phyloP scores from a whole-genome alignment of 2,888 invertebrate species.

The Oxytorus armatus region DNA sequence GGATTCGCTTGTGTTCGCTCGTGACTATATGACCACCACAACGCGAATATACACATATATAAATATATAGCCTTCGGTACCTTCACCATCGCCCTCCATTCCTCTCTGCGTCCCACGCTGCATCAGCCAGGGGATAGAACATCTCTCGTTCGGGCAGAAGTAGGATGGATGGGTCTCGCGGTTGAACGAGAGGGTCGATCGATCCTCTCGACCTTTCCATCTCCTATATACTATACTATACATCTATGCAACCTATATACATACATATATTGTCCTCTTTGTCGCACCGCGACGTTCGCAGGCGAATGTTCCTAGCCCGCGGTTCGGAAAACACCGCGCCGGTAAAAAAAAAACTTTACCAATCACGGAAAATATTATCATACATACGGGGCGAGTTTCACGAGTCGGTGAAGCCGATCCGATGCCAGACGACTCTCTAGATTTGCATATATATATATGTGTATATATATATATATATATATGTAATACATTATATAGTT shows the following conservation, averaged over 20 bases:
- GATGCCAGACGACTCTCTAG: conserved; percentile 47
- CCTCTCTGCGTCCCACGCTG: conserved; percentile 12
- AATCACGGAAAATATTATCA: conserved; percentile 67
- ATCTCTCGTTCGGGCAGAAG: conserved; percentile 64
- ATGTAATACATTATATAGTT: too few species aligned
- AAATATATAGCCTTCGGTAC: too few species aligned
- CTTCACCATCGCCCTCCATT: conserved; percentile 1
- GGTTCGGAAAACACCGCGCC: conserved; percentile 16
- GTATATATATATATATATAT: conserved; percentile 1
- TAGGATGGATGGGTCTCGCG: conserved; percentile 66
- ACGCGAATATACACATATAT: too few species aligned
- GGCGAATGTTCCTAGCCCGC: conserved; percentile 17
- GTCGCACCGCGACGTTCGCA: conserved; percentile 49
- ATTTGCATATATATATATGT: conserved; percentile 16
- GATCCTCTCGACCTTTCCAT: conserved; percentile 64
- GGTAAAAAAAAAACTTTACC: conserved; percentile 64
- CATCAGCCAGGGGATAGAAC: conserved; percentile 35
- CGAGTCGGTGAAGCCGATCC: conserved; percentile 60
- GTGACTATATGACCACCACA: too few species aligned
- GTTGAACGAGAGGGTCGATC: conserved; percentile 66
- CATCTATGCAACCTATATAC: conserved; percentile 15
- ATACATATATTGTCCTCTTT: conserved; percentile 37
- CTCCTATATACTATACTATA: conserved; percentile 27
- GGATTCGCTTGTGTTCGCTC: conserved; percentile 42
- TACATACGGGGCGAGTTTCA: conserved; percentile 66